Base-by-base conservation (phyloP, 2,888 invertebrate genomes). In the Plebejus argus region DNA sequence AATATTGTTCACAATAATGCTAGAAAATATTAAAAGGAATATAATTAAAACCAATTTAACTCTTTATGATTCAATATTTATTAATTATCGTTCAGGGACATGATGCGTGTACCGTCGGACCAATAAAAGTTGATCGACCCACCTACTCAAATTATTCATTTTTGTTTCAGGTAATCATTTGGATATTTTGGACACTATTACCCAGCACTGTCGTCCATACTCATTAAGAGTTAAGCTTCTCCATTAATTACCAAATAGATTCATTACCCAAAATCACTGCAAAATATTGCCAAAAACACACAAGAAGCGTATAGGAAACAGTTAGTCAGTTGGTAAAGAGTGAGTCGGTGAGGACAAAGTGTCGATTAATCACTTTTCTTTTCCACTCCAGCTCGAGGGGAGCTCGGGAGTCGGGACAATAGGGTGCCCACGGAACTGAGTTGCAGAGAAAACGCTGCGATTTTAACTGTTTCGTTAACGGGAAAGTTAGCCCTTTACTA, bases 341-440 rank as follows among this genome's bases (percentile, higher is more conserved):
- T 78, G 77, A 81, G 79, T 78, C 78, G 79, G 70, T 78, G 78
- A 79, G 75, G 81, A 86, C 86, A 86, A 88, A 89, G 87, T 86
- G 88, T 86, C 88, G 88, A 88, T 89, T 90, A 90, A 91, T 90
- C 90, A 89, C 88, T 89, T 89, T 87, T 86, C 86, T 86, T 86
- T 83, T 81, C 81, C 82, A 82, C 82, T 81, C 81, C 82, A 82
- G 82, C 80, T 82, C 78, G 78, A 78, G 81, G 81, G 81, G 79
- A 82, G 83, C 81, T 80, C 80, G 79, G 81, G 18, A 53, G 53
- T 53, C 18, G 53, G 78, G 78, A 80, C 80, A 82, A 80, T 80
- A 76, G 79, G 76, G 78, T 81, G 79, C 79, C 79, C 74, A 80
- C 81, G 78, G 75, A 23, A 45, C 8, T 1, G 8, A 49, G 70